Evolutionary conservation across 2,888 invertebrate genomes (phyloP).

Genomic region (Hyles lineata): DNA sequence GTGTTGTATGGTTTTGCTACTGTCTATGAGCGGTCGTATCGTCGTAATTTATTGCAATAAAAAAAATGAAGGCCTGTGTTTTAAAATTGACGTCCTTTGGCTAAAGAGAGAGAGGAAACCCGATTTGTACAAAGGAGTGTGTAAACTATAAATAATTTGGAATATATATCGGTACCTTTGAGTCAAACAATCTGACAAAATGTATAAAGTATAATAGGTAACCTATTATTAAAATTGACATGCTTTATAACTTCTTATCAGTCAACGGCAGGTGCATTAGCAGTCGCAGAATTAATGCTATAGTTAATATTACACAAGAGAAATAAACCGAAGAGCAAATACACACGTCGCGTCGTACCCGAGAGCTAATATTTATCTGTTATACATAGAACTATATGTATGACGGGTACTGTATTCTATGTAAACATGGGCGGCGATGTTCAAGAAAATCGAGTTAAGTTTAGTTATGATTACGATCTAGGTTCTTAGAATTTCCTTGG

Average conservation of each 20-base stretch:
- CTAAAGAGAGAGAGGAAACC: no score
- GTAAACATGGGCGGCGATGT: conserved; percentile 5
- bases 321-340: conserved; percentile 1
- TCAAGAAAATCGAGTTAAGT: background rate
- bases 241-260: background rate
- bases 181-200: no score
- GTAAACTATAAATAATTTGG: no score
- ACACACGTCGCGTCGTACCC: conserved; percentile 1
- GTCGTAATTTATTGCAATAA: no score
- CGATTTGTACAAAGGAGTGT: no score
- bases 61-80: no score
- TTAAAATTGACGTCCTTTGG: no score
- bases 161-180: no score
- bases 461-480: background rate
- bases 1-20: no score
- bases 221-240: background rate
- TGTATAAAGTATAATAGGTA: no score
- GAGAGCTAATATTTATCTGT: conserved; percentile 14
- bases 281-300: conserved; percentile 6
- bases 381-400: conserved; percentile 3
- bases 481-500: background rate
- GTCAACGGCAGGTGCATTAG: conserved; percentile 2
- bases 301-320: conserved; percentile 19
- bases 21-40: no score
- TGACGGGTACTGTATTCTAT: background rate